Percentiles rank a stretch among this genome's conserved stretches.
Evolutionary conservation across 1,140 invertebrate genomes (phyloP).

Genomic region (Aphidius gifuensis): DNA sequence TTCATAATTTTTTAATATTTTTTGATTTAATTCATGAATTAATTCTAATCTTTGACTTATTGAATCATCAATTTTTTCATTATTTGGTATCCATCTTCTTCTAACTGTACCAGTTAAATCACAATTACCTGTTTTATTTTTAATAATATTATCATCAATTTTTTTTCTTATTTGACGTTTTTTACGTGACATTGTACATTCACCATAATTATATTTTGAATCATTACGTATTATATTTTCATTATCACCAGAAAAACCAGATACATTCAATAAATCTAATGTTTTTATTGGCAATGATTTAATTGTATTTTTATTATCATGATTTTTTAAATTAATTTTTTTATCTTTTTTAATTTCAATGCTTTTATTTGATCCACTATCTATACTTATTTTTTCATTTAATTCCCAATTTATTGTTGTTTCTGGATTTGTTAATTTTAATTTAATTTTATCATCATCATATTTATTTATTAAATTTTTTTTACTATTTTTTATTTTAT

Average conservation of each 20-base stretch:
- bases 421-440: constrained; percentile 12
- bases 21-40: constrained; percentile 50
- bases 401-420: constrained; percentile 48
- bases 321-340: constrained; percentile 34
- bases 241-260: constrained; percentile 29
- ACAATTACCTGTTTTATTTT: neutral
- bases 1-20: constrained; percentile 48
- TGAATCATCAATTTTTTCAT: constrained; percentile 44
- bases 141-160: constrained; percentile 14
- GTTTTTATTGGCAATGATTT: constrained; percentile 16
- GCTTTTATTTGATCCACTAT: constrained; percentile 45
- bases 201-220: constrained; percentile 36
- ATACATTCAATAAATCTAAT: constrained; percentile 43
- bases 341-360: constrained; percentile 38
- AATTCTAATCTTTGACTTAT: constrained; percentile 47
- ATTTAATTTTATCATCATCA: too few relatives aligned
- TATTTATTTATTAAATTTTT: neutral
- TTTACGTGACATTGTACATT: constrained; percentile 26
- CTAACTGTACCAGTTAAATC: constrained; percentile 27
- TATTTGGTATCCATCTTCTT: constrained; percentile 37
- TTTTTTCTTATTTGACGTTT: constrained; percentile 23
- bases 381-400: constrained; percentile 51
- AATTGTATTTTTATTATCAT: constrained; percentile 18
- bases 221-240: constrained; percentile 32
- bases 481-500: neutral